Conservation (phyloP, 2,797 vertebrate species). For the Acropternis orthonyx region DNA sequence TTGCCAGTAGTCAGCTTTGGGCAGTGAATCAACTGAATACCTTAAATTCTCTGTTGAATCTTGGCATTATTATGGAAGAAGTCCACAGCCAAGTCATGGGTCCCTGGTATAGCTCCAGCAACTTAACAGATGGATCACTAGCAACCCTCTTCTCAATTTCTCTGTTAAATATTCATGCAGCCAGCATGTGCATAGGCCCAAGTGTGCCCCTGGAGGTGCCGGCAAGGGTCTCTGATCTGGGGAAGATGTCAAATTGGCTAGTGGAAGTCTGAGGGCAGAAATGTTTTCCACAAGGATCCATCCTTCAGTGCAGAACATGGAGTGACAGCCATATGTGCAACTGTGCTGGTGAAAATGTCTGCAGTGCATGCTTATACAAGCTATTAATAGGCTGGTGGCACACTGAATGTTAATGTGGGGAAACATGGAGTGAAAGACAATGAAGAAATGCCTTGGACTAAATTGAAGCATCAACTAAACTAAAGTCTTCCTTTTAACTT, state of each 20-base stretch:
- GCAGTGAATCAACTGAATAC: constrained; percentile 62
- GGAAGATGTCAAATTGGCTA: constrained; percentile 56
- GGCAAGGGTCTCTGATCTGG: constrained; percentile 53
- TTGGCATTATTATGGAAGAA: constrained; percentile 61
- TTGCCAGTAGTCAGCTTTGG: constrained; percentile 23
- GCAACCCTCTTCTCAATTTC: constrained; percentile 68
- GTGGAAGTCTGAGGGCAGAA: constrained; percentile 51
- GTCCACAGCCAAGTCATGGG: constrained; percentile 67
- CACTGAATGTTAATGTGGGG: constrained; percentile 32
- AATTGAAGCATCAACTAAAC: neutral
- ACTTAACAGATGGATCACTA: constrained; percentile 75
- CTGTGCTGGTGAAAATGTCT: constrained; percentile 22
- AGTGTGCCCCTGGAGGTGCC: constrained; percentile 57
- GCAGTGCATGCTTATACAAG: constrained; percentile 38
- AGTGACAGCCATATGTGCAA: constrained; percentile 52
- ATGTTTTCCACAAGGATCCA: constrained; percentile 60
- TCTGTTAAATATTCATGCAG: constrained; percentile 76
- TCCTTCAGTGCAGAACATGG: constrained; percentile 43
- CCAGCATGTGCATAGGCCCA: constrained; percentile 64
- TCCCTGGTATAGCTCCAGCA: constrained; percentile 71
- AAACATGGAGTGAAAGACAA: constrained; percentile 43
- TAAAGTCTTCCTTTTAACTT: neutral
- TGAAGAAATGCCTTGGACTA: constrained; percentile 14
- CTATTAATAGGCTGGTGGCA: constrained; percentile 51
- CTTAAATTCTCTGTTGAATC: constrained; percentile 63